These are phyloP conservation scores for Campylorhamphus procurvoides DNA, from an alignment of 2,113 vertebrate species.

Conservation along the genomic window DNA sequence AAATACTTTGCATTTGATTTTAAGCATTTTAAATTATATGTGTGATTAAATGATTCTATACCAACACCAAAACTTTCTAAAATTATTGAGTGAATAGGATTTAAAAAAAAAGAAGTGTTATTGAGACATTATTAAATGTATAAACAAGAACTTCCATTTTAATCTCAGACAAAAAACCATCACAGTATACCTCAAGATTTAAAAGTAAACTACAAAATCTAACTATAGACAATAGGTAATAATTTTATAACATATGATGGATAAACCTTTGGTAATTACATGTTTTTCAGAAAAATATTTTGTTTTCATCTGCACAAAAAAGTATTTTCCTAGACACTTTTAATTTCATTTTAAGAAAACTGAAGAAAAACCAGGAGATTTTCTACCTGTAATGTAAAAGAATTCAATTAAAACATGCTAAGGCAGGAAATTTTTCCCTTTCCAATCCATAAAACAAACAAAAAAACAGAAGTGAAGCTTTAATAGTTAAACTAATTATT, in stretches of 20 bases:
- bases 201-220: background rate
- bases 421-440: background rate
- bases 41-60: background rate
- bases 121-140: background rate
- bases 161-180: background rate
- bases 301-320: background rate
- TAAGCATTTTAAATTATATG: background rate
- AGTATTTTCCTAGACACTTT: background rate
- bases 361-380: background rate
- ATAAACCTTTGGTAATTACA: background rate
- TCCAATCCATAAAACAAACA: background rate
- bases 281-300: background rate
- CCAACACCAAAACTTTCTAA: background rate
- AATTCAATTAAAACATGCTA: background rate
- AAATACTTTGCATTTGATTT: background rate
- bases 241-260: background rate
- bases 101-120: background rate
- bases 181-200: background rate
- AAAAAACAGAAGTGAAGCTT: background rate
- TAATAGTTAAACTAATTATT: background rate
- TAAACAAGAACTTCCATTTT: background rate
- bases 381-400: background rate
- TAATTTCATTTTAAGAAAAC: background rate
- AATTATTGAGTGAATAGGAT: background rate
- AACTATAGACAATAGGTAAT: background rate